These are phyloP conservation scores for Trachelus stipa DNA, from an alignment of 2,888 invertebrate species.

Conservation along the genomic window DNA sequence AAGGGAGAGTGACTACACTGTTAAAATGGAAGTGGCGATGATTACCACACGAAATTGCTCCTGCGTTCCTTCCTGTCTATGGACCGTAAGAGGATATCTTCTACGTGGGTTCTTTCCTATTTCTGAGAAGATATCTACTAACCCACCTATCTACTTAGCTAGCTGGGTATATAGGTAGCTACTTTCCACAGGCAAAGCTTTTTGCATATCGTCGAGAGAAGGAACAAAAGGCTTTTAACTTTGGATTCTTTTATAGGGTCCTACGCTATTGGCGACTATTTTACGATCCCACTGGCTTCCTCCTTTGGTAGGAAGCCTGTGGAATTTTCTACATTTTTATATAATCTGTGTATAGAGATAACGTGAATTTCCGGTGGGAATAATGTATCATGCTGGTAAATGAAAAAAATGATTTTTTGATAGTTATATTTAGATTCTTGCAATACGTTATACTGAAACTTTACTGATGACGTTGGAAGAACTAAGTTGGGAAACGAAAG, in stretches of 20 bases:
- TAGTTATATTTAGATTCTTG: background rate
- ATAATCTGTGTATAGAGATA: background rate
- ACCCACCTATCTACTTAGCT: background rate
- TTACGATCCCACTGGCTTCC: background rate
- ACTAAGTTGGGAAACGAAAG: background rate
- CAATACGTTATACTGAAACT: background rate
- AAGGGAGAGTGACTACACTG: background rate
- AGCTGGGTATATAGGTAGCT: background rate
- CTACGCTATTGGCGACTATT: background rate
- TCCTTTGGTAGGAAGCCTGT: background rate
- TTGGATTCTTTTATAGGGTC: background rate
- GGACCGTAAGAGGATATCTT: background rate
- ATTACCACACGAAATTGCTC: background rate
- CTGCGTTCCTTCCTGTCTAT: background rate
- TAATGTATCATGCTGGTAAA: background rate
- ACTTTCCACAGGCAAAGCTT: background rate
- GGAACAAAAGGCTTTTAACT: background rate
- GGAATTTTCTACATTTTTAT: background rate
- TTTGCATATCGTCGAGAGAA: background rate
- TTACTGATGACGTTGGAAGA: background rate
- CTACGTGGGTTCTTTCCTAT: background rate
- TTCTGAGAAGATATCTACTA: background rate
- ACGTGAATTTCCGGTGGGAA: background rate
- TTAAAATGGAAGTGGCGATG: background rate
- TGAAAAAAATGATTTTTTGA: background rate